Evolutionary conservation across 1,140 invertebrate genomes (phyloP), one percentile per base, ranked within the genome.

Genomic region (Drosophila malerkotliana): DNA sequence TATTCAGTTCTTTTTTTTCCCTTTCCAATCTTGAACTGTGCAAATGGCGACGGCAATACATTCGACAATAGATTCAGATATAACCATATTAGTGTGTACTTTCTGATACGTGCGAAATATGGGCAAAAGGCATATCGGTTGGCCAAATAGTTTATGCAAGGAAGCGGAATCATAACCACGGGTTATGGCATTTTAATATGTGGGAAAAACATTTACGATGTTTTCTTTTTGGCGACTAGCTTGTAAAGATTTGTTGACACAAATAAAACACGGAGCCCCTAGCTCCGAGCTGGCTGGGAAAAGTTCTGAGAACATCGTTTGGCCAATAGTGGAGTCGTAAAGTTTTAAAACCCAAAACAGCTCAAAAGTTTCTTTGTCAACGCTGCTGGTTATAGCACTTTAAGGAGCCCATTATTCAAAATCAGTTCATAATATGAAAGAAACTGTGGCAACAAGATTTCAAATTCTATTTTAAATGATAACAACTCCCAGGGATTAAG

Each of bases 271-370:
- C 63, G 12, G 39, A 28, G 28, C 28, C 8, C 28, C 6, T 6
- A 41, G 9, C 32, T 21, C 21, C 37, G 26, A 68, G 67, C 41
- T 41, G 14, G 47, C 28, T 69, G 34, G 34, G 44, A 44, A 60
- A 58, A 72, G 47, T 48, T 72, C 63, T 63, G 4, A 59, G 47
- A 41, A 41, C 52, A 75, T 63, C 64, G 57, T 72, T 72, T 62
- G 58, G 62, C 58, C 78, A 76, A 84, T 81, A 77, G 60, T 60
- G 47, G 32, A 55, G 63, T 85, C 80, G 80, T 85, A 73, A 84
- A 80, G 30, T 66, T 59, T 44, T 52, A 61, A 73, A 72, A 60
- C 59, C 45, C 47, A 64, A 77, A 76, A 73, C 57, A 84, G 67
- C 66, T 79, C 24, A n/a, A 79, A 75, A 69, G 53, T 71, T 76